Conservation (phyloP, 1,140 invertebrate species). For the Melanaphis sacchari region DNA sequence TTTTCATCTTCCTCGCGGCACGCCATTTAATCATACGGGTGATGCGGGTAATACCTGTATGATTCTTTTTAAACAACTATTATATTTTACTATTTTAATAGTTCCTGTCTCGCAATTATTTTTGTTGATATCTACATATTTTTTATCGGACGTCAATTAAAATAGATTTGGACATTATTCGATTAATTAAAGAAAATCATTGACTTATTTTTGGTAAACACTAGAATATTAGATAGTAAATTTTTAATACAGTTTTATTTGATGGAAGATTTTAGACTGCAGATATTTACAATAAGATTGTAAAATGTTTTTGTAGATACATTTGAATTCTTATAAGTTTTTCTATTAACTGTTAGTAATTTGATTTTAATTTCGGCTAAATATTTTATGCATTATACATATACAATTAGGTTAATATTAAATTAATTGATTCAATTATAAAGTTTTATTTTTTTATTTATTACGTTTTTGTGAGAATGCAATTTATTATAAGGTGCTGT, state of each 20-base stretch:
- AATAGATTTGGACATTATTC: not conserved
- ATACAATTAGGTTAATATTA: not conserved
- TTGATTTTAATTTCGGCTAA: not conserved
- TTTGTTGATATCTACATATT: not conserved
- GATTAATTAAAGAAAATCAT: not conserved
- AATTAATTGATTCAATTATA: not conserved
- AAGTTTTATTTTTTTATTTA: not conserved
- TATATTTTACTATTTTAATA: too few species aligned
- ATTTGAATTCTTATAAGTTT: not conserved
- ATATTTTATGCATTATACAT: not conserved
- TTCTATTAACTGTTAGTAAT: not conserved
- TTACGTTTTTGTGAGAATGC: not conserved
- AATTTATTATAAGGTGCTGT: not conserved
- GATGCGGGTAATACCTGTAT: not conserved
- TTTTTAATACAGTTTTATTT: too few species aligned
- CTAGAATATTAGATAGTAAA: not conserved
- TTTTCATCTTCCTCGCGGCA: not conserved
- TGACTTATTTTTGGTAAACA: too few species aligned
- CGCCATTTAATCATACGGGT: not conserved
- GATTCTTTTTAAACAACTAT: not conserved
- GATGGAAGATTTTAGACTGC: not conserved
- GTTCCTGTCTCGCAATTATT: not conserved
- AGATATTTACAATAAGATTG: not conserved
- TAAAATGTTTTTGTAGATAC: not conserved
- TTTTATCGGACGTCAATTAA: too few species aligned